These are phyloP conservation scores for Montipora sp. DNA, from an alignment of 64 coral and sea anemone genomes.

Conservation along the genomic window DNA sequence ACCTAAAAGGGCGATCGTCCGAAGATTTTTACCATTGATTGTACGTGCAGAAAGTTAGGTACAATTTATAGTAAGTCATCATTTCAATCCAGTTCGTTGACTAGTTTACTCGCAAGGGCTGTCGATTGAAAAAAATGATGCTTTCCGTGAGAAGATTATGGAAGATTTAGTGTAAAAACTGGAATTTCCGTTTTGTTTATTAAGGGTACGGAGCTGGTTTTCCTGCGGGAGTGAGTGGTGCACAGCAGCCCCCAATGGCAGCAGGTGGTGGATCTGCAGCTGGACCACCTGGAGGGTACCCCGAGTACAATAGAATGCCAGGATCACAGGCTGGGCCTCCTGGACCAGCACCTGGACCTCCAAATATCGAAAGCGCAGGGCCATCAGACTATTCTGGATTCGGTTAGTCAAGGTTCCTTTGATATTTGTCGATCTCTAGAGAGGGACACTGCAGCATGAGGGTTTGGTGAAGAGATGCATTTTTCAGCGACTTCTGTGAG, in stretches of 20 bases:
- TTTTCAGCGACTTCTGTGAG: background rate
- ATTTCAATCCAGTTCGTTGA: no score
- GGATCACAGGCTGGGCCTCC: conserved; percentile 24
- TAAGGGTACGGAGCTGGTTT: conserved; percentile 12
- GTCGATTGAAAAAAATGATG: no score
- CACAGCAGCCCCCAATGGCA: background rate
- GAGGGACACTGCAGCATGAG: background rate
- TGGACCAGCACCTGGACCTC: conserved; percentile 25
- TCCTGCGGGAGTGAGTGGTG: background rate
- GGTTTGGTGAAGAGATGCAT: no score
- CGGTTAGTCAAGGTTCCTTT: background rate
- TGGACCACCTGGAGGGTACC: conserved; percentile 6
- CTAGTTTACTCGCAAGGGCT: no score
- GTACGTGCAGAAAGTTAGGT: no score
- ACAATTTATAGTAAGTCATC: no score
- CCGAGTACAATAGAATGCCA: conserved; percentile 24
- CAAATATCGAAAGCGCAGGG: background rate
- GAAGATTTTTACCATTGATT: no score
- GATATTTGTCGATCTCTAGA: background rate
- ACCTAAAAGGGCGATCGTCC: no score
- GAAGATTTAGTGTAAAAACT: no score
- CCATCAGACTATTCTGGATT: conserved; percentile 32
- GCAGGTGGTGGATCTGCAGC: background rate
- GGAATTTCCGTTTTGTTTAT: background rate
- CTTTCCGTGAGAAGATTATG: no score